Conservation (phyloP, 2,888 invertebrate species). For the Pristionchus entomophagus region DNA sequence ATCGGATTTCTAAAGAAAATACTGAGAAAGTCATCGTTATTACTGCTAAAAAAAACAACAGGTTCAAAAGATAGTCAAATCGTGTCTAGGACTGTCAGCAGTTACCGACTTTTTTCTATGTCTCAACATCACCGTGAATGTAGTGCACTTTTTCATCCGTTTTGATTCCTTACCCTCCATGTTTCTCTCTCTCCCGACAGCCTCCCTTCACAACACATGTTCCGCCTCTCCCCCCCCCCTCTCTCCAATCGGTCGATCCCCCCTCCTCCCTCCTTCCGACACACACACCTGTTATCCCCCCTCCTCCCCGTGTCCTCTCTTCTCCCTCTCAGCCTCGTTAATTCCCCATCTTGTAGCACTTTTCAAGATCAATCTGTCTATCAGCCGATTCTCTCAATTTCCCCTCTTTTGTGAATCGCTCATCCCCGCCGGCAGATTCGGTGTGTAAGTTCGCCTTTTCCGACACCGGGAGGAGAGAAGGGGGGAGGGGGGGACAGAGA, state of each 20-base stretch:
- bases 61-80: too few species aligned
- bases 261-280: too few species aligned
- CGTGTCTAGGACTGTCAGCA: too few species aligned
- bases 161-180: not conserved
- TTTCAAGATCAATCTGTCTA: not conserved
- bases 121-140: too few species aligned
- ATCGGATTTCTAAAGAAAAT: too few species aligned
- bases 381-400: not conserved
- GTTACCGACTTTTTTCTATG: too few species aligned
- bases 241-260: constrained; percentile 8
- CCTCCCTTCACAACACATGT: not conserved
- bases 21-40: too few species aligned
- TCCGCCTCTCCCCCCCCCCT: not conserved
- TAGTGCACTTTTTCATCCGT: too few species aligned
- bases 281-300: not conserved
- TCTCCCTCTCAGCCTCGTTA: not conserved
- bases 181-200: not conserved
- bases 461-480: too few species aligned
- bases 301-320: not conserved
- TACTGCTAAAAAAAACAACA: too few species aligned
- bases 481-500: too few species aligned
- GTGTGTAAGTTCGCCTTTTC: constrained; percentile 29
- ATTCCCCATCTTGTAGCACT: not conserved
- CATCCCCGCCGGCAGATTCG: not conserved
- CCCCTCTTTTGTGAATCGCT: not conserved